phyloP scores from a whole-genome alignment of 2,797 vertebrate species.

The Podarcis lilfordi region DNA sequence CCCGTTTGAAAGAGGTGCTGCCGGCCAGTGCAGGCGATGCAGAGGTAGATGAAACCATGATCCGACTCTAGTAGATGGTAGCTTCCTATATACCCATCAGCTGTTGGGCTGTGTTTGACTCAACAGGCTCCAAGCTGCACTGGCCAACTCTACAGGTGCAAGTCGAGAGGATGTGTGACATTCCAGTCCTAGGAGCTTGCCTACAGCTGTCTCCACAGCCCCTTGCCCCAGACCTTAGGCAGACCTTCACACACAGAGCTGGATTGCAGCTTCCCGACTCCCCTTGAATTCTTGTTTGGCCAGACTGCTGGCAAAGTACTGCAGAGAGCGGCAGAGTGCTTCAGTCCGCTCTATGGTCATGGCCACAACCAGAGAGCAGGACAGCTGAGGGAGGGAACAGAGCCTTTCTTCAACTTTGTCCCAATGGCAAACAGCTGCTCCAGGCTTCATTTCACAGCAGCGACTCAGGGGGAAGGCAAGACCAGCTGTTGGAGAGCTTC shows the following conservation, averaged over 20 bases:
- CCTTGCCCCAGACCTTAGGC: not conserved
- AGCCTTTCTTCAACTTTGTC: conserved; percentile 17
- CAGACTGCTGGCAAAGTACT: not conserved
- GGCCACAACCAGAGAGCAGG: not conserved
- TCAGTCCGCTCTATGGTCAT: not conserved
- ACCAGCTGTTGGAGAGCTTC: conserved; percentile 12
- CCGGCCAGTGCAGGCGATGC: too few species aligned
- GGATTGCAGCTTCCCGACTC: not conserved
- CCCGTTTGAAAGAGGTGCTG: too few species aligned
- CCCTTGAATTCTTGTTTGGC: not conserved
- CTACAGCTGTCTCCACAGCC: not conserved
- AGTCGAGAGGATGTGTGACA: too few species aligned
- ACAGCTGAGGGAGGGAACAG: conserved; percentile 3
- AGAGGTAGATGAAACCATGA: too few species aligned
- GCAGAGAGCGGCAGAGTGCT: not conserved
- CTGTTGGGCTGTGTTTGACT: too few species aligned
- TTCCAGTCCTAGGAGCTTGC: not conserved
- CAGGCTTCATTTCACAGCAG: conserved; percentile 9
- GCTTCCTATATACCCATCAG: not conserved
- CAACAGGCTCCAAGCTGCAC: not conserved
- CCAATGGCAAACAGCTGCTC: conserved; percentile 20
- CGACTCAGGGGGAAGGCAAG: not conserved
- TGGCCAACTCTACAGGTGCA: not conserved
- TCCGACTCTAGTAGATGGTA: too few species aligned
- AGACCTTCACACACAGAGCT: not conserved